Conservation (phyloP, 2,888 invertebrate species). For the Caenorhabditis japonica region DNA sequence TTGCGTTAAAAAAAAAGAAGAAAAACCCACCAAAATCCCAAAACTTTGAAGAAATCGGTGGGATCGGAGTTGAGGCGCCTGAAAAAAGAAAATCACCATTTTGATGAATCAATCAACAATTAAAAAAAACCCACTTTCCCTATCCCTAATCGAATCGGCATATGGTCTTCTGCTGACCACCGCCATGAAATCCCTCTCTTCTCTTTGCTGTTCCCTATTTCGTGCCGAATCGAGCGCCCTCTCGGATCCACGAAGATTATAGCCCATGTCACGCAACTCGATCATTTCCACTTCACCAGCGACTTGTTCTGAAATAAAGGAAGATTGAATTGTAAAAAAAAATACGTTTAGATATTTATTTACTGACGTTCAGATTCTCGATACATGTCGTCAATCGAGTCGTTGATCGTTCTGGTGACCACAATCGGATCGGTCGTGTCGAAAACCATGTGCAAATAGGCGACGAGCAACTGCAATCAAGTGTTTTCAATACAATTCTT, state of each 20-base stretch:
- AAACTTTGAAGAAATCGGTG: constrained; percentile 31
- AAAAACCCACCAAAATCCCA: constrained; percentile 35
- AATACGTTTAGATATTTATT: background rate
- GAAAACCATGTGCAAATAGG: constrained; percentile 73
- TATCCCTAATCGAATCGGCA: background rate
- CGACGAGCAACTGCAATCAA: constrained; percentile 54
- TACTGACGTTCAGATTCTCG: constrained; percentile 42
- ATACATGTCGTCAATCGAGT: constrained; percentile 47
- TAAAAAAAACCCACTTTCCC: constrained; percentile 16
- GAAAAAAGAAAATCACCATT: background rate
- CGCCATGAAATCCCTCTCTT: background rate
- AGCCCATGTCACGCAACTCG: constrained; percentile 53
- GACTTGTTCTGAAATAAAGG: constrained; percentile 21
- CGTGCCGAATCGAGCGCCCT: constrained; percentile 17
- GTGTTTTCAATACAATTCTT: too few relatives aligned
- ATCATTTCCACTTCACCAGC: constrained; percentile 53
- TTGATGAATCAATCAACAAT: background rate
- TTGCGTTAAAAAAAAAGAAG: background rate
- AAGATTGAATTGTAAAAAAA: too few relatives aligned
- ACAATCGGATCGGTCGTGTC: constrained; percentile 73
- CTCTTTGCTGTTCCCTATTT: constrained; percentile 1
- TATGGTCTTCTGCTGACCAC: background rate
- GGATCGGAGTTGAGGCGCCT: constrained; percentile 27
- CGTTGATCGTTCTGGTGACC: constrained; percentile 47
- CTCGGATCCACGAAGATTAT: constrained; percentile 39